Evolutionary conservation across 2,797 vertebrate genomes (phyloP).

Genomic region (Smutsia gigantea): DNA sequence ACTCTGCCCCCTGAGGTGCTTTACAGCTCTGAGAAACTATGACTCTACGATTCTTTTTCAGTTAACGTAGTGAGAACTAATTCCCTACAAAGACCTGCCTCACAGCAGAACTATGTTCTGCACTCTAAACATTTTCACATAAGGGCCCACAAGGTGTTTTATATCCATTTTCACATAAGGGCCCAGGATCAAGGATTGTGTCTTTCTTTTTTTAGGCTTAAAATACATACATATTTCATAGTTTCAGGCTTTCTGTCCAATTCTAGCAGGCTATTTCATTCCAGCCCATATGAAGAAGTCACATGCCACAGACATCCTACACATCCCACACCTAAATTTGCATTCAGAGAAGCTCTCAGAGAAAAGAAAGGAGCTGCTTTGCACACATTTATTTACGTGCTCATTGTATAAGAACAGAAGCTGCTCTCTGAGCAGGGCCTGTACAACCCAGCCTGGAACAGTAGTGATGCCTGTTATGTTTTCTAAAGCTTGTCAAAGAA

Average conservation of each 20-base stretch:
- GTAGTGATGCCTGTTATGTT: background rate
- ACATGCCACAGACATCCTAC: background rate
- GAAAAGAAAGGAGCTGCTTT: background rate
- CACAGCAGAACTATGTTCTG: background rate
- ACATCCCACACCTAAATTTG: background rate
- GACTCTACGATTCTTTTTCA: background rate
- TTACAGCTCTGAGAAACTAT: conserved; percentile 12
- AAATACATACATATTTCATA: background rate
- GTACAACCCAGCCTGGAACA: background rate
- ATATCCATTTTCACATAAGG: background rate
- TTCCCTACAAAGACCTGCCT: background rate
- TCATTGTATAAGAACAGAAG: background rate
- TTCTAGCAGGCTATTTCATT: conserved; percentile 22
- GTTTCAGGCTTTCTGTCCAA: conserved; percentile 1
- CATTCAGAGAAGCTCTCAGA: background rate
- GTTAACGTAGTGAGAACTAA: background rate
- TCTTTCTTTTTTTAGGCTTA: background rate
- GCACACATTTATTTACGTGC: background rate
- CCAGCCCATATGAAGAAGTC: background rate
- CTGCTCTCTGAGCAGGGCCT: background rate
- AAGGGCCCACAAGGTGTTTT: background rate
- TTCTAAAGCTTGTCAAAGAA: background rate
- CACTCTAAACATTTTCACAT: background rate
- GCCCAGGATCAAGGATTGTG: background rate
- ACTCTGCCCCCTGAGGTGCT: background rate